Evolutionary conservation across 2,888 invertebrate species (phyloP).

Genomic region (Epinotia demarniana): DNA sequence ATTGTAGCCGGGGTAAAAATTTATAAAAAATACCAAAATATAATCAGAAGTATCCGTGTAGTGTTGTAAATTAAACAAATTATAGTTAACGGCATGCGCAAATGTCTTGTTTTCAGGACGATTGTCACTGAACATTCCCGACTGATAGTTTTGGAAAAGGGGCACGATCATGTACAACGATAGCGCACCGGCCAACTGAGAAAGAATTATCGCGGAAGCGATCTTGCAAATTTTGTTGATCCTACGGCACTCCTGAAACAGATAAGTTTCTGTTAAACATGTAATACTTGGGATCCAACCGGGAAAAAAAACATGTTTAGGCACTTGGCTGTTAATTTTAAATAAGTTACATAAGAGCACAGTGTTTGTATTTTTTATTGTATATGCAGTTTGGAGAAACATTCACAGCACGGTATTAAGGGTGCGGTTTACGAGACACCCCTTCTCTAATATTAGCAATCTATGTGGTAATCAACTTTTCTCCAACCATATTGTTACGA

Average conservation of each 20-base stretch:
- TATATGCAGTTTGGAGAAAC: no score
- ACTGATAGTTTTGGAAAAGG: background rate
- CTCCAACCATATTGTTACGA: no score
- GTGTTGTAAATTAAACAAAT: background rate
- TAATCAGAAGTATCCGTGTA: background rate
- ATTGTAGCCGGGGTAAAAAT: background rate
- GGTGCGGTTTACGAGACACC: no score
- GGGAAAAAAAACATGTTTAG: background rate
- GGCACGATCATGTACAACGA: background rate
- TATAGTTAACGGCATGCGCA: background rate
- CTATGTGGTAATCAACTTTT: no score
- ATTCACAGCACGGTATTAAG: no score
- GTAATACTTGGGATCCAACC: no score
- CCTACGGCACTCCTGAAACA: background rate
- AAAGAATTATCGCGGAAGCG: background rate
- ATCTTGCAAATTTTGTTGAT: slow-evolving; percentile 9
- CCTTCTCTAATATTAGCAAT: no score
- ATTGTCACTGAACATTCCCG: background rate
- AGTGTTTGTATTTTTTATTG: no score
- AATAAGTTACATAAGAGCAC: no score
- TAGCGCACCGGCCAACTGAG: background rate
- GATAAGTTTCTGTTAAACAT: background rate
- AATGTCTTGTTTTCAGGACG: background rate
- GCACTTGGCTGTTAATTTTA: background rate
- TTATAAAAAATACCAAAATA: background rate